Base-by-base conservation (phyloP, 2,113 vertebrate genomes). In the Chaenogobius annularis region DNA sequence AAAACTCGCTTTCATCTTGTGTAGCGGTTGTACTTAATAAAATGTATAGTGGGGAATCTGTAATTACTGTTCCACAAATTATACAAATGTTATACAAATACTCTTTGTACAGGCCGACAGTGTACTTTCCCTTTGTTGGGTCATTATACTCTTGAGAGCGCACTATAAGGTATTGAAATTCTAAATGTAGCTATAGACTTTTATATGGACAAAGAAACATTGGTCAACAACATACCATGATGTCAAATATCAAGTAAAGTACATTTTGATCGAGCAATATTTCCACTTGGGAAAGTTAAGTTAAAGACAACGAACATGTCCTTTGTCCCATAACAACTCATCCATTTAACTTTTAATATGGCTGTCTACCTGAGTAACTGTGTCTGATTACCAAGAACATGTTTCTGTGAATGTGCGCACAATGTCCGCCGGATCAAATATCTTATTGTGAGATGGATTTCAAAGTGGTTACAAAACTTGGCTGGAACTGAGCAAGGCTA, bases 361-460 rank as follows among this genome's bases (percentile, higher is more conserved):
- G 31, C n/a, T 0, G 11, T 73, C 46, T 62, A 64, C 72, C 74
- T 48, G 5, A 46, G 47, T 2, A 65, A 22, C 23, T n/a, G 20
- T 66, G 61, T 63, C 61, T 63, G 31, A 31, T 73, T 69, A 79
- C 58, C 37, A 66, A 83, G 40, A 68, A 76, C 50, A 77, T 74
- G 26, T 56, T 54, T 78, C 47, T 23, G 65, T 68, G 40, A 23
- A 58, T 67, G 43, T 66, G 69, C 69, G 66, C 65, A 76, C 79
- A 80, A 62, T 80, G 77, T 74, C 68, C 70, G 70, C 56, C 59
- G 73, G 58, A 77, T 85, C 64, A 74, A 68, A 72, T 76, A 65
- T 83, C 66, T 80, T 82, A 83, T 69, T 61, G 35, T n/a, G 70
- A 74, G 43, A 56, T 59, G 3, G 43, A 52, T 77, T 79, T 72